phyloP scores from a whole-genome alignment of 2,888 invertebrate genomes.

The Erynnis tages region DNA sequence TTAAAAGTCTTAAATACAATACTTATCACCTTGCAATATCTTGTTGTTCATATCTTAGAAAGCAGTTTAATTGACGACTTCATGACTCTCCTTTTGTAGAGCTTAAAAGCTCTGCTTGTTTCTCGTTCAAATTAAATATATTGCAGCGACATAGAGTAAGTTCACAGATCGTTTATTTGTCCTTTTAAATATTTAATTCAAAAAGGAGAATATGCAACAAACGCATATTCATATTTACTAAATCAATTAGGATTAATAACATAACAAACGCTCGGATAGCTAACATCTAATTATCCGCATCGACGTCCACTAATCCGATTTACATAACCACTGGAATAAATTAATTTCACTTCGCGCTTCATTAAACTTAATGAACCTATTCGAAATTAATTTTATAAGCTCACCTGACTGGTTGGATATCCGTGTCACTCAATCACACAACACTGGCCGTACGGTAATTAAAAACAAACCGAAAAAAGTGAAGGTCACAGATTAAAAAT shows the following conservation, averaged over 20 bases:
- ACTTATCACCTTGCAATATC: no score
- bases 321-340: slow-evolving; percentile 28
- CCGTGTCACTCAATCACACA: slow-evolving; percentile 41
- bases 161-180: no score
- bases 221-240: background rate
- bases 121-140: no score
- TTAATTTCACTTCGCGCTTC: slow-evolving; percentile 26
- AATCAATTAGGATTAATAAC: slow-evolving; percentile 25
- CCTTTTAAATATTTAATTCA: no score
- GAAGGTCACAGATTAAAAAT: slow-evolving; percentile 38
- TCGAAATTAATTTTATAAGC: slow-evolving; percentile 29
- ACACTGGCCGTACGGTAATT: slow-evolving; percentile 36
- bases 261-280: slow-evolving; percentile 22
- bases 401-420: slow-evolving; percentile 39
- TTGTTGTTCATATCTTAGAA: no score
- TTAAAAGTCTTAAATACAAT: no score
- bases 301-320: slow-evolving; percentile 25
- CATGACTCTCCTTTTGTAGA: no score
- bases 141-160: no score
- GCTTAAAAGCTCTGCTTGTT: no score
- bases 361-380: slow-evolving; percentile 29
- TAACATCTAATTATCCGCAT: slow-evolving; percentile 23
- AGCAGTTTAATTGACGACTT: no score
- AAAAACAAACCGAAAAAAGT: slow-evolving; percentile 34
- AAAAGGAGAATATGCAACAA: background rate